Evolutionary conservation across 2,797 vertebrate species (phyloP).

Genomic region (Limosa lapponica): DNA sequence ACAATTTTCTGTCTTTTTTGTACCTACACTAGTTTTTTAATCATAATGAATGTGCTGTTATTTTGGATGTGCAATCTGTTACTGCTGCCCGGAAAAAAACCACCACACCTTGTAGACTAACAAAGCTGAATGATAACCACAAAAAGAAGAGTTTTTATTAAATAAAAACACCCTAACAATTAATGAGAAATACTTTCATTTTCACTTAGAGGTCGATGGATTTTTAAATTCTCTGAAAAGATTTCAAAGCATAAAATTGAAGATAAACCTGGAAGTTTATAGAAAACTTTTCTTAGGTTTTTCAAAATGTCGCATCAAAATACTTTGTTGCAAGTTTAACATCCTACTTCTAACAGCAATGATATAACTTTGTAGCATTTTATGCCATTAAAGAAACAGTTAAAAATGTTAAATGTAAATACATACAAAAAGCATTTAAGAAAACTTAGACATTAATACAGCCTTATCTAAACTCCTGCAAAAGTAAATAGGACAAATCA

Average conservation of each 20-base stretch:
- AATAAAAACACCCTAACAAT: not conserved
- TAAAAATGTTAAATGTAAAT: not conserved
- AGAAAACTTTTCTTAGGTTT: not conserved
- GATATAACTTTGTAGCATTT: not conserved
- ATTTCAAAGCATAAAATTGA: not conserved
- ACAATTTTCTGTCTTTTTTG: not conserved
- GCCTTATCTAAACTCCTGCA: not conserved
- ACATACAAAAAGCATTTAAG: not conserved
- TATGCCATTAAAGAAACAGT: not conserved
- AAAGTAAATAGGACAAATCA: not conserved
- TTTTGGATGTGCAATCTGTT: not conserved
- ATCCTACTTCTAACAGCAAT: not conserved
- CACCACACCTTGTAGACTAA: not conserved
- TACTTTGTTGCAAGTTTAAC: not conserved
- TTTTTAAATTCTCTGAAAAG: not conserved
- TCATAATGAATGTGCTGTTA: not conserved
- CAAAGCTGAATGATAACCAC: not conserved
- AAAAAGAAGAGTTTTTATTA: accelerated
- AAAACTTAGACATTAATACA: not conserved
- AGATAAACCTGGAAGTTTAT: not conserved
- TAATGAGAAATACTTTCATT: not conserved
- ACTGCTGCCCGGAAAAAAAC: not conserved
- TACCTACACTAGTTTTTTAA: not conserved
- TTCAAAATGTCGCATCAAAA: not conserved
- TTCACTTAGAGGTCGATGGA: not conserved